Evolutionary conservation across 2,888 invertebrate genomes (phyloP), one percentile per base, ranked within the genome.

Genomic region (Drosophila testacea): DNA sequence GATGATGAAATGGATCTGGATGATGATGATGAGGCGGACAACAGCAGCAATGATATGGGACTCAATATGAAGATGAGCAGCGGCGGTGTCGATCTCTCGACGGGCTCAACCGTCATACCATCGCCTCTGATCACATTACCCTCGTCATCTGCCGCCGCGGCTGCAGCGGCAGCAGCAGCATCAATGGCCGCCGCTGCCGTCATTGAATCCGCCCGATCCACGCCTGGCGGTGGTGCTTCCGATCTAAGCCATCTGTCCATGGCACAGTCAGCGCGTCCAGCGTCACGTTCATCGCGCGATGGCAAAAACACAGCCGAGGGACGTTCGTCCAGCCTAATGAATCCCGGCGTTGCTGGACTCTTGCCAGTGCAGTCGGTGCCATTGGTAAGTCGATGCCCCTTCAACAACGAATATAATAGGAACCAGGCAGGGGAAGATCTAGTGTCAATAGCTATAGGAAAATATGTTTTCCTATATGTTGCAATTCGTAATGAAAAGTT

Each of bases 361-460:
- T 96, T 96, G 66, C 97, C 97, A 67, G 96, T 97, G 87, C 97
- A 97, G 93, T 96, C 96, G 94, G 97, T 96, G 93, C 97, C 97
- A 92, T 94, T 97, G 94, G 97, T 97, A 93, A 95, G 95, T 84
- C 0, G 1, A 32, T 9, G n/a, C 9, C 7, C 2, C n/a, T 0
- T 36, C 22, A 3, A 22, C 22, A 11, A 11, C 6, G 6, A 27
- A 22, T 27, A 5, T 39, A 39, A 5, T 34, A 11, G 42, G 4
- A 1, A 16, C 7, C 16, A 16, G 3, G 22, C 11, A 9, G 13
- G 30, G 3, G 4, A 30, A 30, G 30, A 30, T 30, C 30, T 30
- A 30, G 4, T 30, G 30, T 7, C 30, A 6, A 30, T 22, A 22
- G 3, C 22, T 22, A 2, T 22, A 22, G 16, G 16, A 16, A 16